These are phyloP conservation scores for Drosophila pseudoananassae DNA, from an alignment of 1,140 invertebrate genomes.

Conservation along the genomic window DNA sequence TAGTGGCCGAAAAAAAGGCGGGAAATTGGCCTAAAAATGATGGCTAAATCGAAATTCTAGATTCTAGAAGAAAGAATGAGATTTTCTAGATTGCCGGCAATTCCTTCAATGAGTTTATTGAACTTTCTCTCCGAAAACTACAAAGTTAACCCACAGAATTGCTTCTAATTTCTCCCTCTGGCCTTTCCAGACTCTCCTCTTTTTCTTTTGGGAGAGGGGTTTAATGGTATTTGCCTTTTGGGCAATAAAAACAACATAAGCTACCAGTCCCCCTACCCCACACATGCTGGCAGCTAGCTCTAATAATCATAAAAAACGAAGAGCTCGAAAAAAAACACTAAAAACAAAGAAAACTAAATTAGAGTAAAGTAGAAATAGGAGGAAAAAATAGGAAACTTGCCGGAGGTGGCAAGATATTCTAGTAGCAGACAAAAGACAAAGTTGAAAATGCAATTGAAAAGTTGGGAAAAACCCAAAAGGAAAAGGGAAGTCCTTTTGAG, in stretches of 20 bases:
- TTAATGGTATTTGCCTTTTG: constrained; percentile 24
- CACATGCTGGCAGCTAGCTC: constrained; percentile 26
- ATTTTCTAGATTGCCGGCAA: background rate
- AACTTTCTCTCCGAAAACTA: constrained; percentile 9
- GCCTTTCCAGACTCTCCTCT: background rate
- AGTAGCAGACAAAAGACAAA: constrained; percentile 58
- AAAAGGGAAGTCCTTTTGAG: background rate
- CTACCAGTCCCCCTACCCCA: constrained; percentile 14
- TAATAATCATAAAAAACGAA: constrained; percentile 67
- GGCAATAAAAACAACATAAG: constrained; percentile 33
- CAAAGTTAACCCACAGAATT: constrained; percentile 3
- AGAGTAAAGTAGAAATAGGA: constrained; percentile 22
- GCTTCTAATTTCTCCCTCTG: background rate
- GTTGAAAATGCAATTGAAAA: constrained; percentile 78
- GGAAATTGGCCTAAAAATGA: background rate
- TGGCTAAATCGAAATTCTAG: background rate
- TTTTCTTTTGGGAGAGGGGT: background rate
- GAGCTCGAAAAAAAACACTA: constrained; percentile 30
- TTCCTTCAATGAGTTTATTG: constrained; percentile 4
- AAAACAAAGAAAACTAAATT: constrained; percentile 47
- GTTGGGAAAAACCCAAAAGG: constrained; percentile 34
- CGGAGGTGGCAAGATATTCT: constrained; percentile 22
- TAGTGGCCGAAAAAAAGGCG: background rate
- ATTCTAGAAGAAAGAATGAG: background rate
- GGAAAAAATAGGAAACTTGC: constrained; percentile 13